These are phyloP conservation scores for Scylla paramamosain DNA, from an alignment of 1,140 invertebrate species.

Conservation along the genomic window DNA sequence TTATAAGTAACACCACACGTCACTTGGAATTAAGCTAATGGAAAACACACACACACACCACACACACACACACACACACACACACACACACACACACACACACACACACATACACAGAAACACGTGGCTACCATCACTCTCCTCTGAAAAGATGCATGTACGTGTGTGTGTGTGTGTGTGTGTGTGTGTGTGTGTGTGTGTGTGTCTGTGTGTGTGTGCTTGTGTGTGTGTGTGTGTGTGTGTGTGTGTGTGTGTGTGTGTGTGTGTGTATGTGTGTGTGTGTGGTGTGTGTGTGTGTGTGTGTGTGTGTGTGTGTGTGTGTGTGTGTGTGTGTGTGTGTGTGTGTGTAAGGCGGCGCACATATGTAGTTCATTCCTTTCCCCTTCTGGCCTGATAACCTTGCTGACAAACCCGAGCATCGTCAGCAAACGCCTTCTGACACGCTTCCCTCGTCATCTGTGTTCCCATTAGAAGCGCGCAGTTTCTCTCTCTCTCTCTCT, in stretches of 20 bases:
- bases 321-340: too few species aligned
- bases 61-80: slow-evolving; percentile 11
- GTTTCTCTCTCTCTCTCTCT: too few species aligned
- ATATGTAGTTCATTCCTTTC: neutral
- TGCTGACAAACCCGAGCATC: neutral
- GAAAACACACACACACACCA: neutral
- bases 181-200: neutral
- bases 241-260: neutral
- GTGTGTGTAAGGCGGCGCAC: too few species aligned
- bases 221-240: slow-evolving; percentile 3
- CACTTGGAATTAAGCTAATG: too few species aligned
- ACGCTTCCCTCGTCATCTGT: neutral
- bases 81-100: slow-evolving; percentile 7
- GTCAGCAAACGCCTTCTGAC: neutral
- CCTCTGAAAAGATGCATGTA: too few species aligned
- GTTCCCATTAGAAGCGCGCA: neutral
- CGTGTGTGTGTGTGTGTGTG: neutral
- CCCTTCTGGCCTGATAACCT: neutral
- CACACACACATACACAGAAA: neutral
- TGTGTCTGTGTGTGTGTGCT: neutral
- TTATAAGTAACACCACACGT: too few species aligned
- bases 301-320: neutral
- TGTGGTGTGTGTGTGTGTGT: neutral
- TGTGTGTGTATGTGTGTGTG: neutral
- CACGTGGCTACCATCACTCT: neutral